phyloP scores from a whole-genome alignment of 1,140 invertebrate genomes.

The Trypoxylus dichotomus region DNA sequence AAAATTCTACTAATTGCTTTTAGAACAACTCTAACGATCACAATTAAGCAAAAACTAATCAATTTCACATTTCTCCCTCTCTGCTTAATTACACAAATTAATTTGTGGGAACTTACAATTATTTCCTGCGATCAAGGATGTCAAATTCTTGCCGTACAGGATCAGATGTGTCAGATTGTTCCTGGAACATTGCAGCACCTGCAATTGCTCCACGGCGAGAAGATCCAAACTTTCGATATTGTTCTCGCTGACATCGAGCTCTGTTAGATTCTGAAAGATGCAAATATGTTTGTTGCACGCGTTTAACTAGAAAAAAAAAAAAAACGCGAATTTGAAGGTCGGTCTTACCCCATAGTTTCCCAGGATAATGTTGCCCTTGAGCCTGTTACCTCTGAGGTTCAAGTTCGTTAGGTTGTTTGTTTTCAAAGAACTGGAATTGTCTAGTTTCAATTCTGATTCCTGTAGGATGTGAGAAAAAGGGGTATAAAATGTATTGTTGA shows the following conservation, averaged over 20 bases:
- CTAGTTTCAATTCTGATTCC: slow-evolving; percentile 53
- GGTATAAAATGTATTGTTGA: neutral
- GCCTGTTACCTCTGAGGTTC: slow-evolving; percentile 72
- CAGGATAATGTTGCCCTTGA: slow-evolving; percentile 80
- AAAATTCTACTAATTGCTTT: too few relatives aligned
- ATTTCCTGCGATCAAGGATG: slow-evolving; percentile 71
- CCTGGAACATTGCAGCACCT: slow-evolving; percentile 71
- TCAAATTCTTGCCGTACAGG: slow-evolving; percentile 67
- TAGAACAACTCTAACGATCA: too few relatives aligned
- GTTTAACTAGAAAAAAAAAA: too few relatives aligned
- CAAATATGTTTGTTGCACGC: too few relatives aligned
- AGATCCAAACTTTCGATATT: slow-evolving; percentile 74
- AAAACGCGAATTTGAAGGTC: neutral
- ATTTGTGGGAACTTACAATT: slow-evolving; percentile 79
- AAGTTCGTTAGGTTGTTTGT: slow-evolving; percentile 64
- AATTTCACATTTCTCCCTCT: too few relatives aligned
- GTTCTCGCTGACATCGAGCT: slow-evolving; percentile 79
- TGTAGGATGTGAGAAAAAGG: slow-evolving; percentile 40
- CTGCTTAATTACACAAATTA: too few relatives aligned
- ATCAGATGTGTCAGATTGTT: slow-evolving; percentile 70
- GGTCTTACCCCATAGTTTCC: slow-evolving; percentile 74
- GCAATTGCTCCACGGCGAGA: slow-evolving; percentile 68
- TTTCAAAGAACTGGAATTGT: slow-evolving; percentile 45
- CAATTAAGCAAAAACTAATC: too few relatives aligned
- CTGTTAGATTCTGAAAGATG: slow-evolving; percentile 64